These are phyloP conservation scores for Spinus olivaceus DNA, from an alignment of 2,797 vertebrate species.

Conservation along the genomic window DNA sequence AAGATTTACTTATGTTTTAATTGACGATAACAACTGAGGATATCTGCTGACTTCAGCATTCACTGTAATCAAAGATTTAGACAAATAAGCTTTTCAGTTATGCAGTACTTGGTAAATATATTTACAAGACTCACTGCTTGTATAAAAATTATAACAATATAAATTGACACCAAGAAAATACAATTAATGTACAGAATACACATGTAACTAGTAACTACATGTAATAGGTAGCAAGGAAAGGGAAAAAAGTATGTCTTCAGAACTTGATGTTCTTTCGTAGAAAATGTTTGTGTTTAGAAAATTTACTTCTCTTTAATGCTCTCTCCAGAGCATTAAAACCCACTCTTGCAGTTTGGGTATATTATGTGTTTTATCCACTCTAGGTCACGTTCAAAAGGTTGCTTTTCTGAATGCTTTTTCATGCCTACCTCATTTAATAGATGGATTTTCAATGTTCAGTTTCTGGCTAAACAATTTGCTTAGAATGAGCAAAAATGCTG, in stretches of 20 bases:
- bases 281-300: background rate
- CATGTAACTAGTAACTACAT: background rate
- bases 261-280: background rate
- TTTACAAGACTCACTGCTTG: background rate
- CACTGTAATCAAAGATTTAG: background rate
- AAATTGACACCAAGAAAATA: background rate
- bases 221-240: background rate
- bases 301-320: background rate
- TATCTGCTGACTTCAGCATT: background rate
- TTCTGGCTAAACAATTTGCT: background rate
- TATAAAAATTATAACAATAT: background rate
- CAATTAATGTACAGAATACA: background rate
- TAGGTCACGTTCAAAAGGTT: background rate
- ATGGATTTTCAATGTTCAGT: background rate
- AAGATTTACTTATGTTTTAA: background rate
- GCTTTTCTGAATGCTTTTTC: background rate
- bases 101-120: background rate
- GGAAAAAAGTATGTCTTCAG: background rate
- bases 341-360: background rate
- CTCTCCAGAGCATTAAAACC: background rate
- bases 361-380: background rate
- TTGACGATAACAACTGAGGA: background rate
- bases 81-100: background rate
- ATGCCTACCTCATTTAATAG: background rate
- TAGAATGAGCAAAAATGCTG: background rate